Percentiles rank a stretch among this genome's conserved stretches.
These are phyloP conservation scores for Diadumene lineata DNA, from an alignment of 92 coral and sea anemone species.

Conservation along the genomic window DNA sequence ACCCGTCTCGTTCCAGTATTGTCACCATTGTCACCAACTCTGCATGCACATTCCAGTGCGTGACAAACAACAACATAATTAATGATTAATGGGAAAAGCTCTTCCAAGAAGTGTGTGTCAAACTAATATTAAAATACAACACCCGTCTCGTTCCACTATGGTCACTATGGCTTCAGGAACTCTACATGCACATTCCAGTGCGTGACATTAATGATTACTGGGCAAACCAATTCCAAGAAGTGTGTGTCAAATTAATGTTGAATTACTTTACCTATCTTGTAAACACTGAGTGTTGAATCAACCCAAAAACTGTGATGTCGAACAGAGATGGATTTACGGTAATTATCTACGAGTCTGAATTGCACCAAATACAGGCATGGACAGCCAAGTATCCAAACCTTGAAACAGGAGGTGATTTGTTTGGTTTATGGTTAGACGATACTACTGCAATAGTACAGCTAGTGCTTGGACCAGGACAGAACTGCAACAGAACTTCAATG, in stretches of 20 bases:
- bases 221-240: too few species aligned
- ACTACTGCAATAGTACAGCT: constrained; percentile 77
- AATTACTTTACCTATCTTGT: background rate
- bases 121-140: background rate
- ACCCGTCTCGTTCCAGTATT: too few species aligned
- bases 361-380: constrained; percentile 39
- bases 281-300: too few species aligned
- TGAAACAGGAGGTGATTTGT: constrained; percentile 92
- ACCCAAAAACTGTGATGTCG: too few species aligned
- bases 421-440: constrained; percentile 83
- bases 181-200: background rate
- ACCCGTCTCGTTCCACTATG: too few species aligned
- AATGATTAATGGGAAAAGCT: background rate
- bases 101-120: background rate
- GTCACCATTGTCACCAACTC: too few species aligned
- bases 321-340: constrained; percentile 12
- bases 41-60: background rate
- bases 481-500: constrained; percentile 45
- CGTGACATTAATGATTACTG: too few species aligned
- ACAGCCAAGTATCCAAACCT: constrained; percentile 37
- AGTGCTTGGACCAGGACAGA: constrained; percentile 82
- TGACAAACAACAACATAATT: background rate
- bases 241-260: background rate
- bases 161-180: too few species aligned
- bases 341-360: constrained; percentile 30